These are phyloP conservation scores for Astur gentilis DNA, from an alignment of 2,113 vertebrate genomes.

Conservation along the genomic window DNA sequence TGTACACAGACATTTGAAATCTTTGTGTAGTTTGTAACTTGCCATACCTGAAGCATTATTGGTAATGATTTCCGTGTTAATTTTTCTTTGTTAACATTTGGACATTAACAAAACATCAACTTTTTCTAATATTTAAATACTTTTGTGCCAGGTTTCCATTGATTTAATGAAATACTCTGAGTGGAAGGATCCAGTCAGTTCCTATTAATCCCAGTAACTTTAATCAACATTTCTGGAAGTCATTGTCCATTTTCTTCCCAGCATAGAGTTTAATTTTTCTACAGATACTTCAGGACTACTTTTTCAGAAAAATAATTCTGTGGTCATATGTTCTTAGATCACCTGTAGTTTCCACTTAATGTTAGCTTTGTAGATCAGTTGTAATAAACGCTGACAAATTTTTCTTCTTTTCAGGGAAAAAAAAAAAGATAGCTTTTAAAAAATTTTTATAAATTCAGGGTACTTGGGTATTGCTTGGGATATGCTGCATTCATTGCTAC, in stretches of 20 bases:
- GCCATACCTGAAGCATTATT: neutral
- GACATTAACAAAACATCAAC: neutral
- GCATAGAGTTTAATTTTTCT: neutral
- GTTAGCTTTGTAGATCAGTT: neutral
- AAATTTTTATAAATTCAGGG: neutral
- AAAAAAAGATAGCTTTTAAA: neutral
- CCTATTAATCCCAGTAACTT: neutral
- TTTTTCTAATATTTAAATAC: neutral
- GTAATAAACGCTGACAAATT: neutral
- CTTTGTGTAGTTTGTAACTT: neutral
- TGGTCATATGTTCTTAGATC: neutral
- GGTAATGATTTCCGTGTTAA: neutral
- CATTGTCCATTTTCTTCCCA: neutral
- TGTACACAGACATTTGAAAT: neutral
- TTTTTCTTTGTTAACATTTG: neutral
- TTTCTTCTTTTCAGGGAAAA: neutral
- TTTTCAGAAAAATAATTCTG: neutral
- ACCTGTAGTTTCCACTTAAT: neutral
- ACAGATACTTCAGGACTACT: neutral
- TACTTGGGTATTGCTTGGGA: neutral
- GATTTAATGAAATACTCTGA: neutral
- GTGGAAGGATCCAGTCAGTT: neutral
- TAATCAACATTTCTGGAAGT: neutral
- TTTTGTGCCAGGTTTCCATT: neutral
- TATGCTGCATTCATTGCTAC: neutral